Conservation (phyloP, 2,888 invertebrate species). For the Xestia rhomboidea region DNA sequence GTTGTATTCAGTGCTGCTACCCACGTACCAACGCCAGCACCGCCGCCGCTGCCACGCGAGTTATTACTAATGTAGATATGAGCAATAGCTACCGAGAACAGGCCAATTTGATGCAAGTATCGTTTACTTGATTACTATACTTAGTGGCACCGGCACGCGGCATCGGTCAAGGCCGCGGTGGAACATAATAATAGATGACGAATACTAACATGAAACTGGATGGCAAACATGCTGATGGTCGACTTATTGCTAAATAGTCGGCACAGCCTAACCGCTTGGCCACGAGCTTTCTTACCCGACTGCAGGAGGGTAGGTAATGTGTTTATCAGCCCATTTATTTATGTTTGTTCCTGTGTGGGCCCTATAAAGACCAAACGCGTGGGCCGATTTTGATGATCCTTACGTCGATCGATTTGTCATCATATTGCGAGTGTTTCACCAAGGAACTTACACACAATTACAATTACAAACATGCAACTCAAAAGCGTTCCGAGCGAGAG, state of each 20-base stretch:
- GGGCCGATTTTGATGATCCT: too few species aligned
- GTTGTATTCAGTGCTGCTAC: slow-evolving; percentile 11
- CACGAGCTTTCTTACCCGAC: neutral
- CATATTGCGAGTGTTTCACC: too few species aligned
- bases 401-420: too few species aligned
- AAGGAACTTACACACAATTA: too few species aligned
- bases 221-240: neutral
- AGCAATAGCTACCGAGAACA: slow-evolving; percentile 18
- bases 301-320: neutral
- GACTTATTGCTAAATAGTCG: neutral
- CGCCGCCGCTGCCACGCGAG: neutral
- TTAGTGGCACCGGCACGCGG: neutral
- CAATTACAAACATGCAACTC: too few species aligned
- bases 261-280: neutral
- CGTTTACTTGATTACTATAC: slow-evolving; percentile 12
- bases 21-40: neutral
- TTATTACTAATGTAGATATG: slow-evolving; percentile 33
- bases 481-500: too few species aligned
- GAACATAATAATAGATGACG: neutral
- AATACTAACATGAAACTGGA: slow-evolving; percentile 8
- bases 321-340: neutral
- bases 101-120: slow-evolving; percentile 6
- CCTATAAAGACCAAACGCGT: too few species aligned
- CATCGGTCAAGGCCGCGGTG: slow-evolving; percentile 14
- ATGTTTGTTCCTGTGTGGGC: neutral